Percentiles rank a stretch among this genome's conserved stretches.
Conservation (phyloP, 2,113 vertebrate genomes). For the Onychostruthus taczanowskii region DNA sequence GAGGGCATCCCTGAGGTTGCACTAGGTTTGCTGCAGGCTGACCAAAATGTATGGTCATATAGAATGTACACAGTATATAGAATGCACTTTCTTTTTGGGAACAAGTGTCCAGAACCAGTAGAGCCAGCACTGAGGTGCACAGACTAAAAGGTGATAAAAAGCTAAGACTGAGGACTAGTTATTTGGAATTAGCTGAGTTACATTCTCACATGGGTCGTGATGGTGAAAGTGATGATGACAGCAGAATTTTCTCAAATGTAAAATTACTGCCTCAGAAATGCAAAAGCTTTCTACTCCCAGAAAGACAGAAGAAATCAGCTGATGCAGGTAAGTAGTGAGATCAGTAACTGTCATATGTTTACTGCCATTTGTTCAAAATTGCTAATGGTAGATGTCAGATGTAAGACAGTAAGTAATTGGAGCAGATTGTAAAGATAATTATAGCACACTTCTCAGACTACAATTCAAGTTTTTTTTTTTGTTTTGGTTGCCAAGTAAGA, state of each 20-base stretch:
- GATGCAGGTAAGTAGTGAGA: background rate
- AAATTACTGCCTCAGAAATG: background rate
- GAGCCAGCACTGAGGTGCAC: background rate
- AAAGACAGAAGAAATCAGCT: background rate
- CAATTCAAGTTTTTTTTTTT: background rate
- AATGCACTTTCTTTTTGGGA: background rate
- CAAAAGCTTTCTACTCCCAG: background rate
- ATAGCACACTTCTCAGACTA: background rate
- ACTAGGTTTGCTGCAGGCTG: background rate
- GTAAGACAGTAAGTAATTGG: background rate
- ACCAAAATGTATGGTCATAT: background rate
- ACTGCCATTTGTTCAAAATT: background rate
- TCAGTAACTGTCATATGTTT: background rate
- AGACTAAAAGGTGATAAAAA: background rate
- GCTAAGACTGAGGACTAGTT: background rate
- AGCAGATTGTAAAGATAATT: constrained; percentile 26
- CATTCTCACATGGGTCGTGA: background rate
- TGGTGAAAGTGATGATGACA: background rate
- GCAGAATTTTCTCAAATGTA: background rate
- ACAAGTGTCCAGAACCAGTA: background rate
- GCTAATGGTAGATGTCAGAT: background rate
- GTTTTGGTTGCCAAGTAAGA: background rate
- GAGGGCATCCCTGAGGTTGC: background rate
- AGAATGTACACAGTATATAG: too few relatives aligned
- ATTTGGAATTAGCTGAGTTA: background rate